Percentiles rank a stretch among this genome's conserved stretches.
These are phyloP conservation scores for Trachymyrmex septentrionalis DNA, from an alignment of 1,140 invertebrate genomes.

Conservation along the genomic window DNA sequence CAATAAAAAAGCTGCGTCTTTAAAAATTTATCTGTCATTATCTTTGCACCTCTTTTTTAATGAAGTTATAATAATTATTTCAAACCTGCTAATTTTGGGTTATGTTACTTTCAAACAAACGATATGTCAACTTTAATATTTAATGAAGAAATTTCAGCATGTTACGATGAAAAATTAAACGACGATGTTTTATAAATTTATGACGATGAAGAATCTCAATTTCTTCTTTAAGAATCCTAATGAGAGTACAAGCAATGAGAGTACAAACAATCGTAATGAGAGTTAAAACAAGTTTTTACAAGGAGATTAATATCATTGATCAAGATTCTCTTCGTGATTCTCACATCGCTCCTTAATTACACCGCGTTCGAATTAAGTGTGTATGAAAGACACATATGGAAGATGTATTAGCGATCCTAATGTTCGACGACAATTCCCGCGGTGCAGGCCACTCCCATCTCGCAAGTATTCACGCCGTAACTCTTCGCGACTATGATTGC, in stretches of 20 bases:
- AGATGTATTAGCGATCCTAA: constrained; percentile 32
- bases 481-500: constrained; percentile 22
- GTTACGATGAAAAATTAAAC: not conserved
- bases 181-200: not conserved
- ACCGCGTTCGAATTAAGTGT: not conserved
- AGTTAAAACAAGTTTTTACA: not conserved
- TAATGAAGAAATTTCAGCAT: not conserved
- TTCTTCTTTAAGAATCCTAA: not conserved
- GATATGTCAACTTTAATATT: not conserved
- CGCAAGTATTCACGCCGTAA: constrained; percentile 9
- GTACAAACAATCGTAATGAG: not conserved
- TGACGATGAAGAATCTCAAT: not conserved
- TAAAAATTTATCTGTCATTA: too few species aligned
- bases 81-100: not conserved
- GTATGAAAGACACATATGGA: not conserved
- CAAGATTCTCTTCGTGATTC: not conserved
- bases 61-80: too few species aligned
- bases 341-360: not conserved
- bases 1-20: too few species aligned
- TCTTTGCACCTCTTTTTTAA: too few species aligned
- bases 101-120: not conserved
- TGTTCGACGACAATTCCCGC: constrained; percentile 1
- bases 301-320: not conserved
- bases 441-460: constrained; percentile 6
- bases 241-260: too few species aligned